These are phyloP conservation scores for Agriopis aurantiaria DNA, from an alignment of 2,888 invertebrate species.

Conservation along the genomic window DNA sequence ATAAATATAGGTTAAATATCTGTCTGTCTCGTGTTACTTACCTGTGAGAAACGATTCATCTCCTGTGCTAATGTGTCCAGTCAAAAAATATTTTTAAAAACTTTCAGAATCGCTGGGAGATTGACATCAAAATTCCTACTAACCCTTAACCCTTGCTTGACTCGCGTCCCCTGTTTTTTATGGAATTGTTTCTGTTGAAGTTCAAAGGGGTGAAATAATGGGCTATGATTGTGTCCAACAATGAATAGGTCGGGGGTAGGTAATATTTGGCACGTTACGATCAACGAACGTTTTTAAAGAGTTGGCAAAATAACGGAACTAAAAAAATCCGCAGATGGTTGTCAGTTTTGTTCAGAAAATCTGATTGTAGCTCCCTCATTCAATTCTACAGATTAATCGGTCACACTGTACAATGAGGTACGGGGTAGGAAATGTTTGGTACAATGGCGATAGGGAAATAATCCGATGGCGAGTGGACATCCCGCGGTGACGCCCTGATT, in stretches of 20 bases:
- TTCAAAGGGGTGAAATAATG: conserved; percentile 47
- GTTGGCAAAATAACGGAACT: background rate
- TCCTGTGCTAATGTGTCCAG: no score
- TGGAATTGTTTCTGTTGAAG: conserved; percentile 40
- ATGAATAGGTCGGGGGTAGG: conserved; percentile 41
- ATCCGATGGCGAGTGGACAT: conserved; percentile 45
- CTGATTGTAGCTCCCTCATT: background rate
- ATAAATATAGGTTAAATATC: no score
- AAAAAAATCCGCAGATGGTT: background rate
- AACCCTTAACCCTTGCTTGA: conserved; percentile 4
- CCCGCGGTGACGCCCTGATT: conserved; percentile 54
- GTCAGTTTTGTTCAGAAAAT: background rate
- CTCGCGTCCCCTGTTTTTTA: conserved; percentile 27
- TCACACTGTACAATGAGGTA: background rate
- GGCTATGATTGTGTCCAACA: conserved; percentile 39
- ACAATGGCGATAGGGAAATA: conserved; percentile 32
- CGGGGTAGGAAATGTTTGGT: conserved; percentile 31
- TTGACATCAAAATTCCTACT: background rate
- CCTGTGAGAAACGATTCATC: no score
- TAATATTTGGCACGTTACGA: conserved; percentile 25
- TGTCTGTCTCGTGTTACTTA: no score
- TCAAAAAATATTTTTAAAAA: no score
- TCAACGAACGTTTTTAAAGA: background rate
- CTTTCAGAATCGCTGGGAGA: no score
- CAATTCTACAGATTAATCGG: background rate